Base-by-base conservation (phyloP, 2,888 invertebrate genomes). In the Argyresthia albistria region DNA sequence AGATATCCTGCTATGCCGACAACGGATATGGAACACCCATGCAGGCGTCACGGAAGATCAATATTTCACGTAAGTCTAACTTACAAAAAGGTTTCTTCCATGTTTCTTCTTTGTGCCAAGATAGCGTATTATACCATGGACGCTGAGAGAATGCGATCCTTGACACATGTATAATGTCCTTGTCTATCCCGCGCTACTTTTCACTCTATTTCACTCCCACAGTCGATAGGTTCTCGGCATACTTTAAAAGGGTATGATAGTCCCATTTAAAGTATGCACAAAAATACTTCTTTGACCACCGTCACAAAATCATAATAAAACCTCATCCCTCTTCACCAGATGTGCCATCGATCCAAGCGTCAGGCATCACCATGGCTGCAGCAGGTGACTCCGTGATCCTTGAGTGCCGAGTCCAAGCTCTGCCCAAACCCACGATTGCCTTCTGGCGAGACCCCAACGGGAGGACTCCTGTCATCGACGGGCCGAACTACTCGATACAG, bases 1-100 rank as follows among this genome's bases (percentile, higher is more conserved):
- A 94, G 72, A 93, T 96, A 57, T 93, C 95, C 0, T 96, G 96
- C 73, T 95, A 95, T 76, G 95, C 95, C 0, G 95, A 95, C 80
- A 96, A 96, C 67, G 95, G 95, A 1, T 95, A 94, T 66, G 95
- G 95, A 0, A 93, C 94, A 0, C 95, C 95, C 1, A 95, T 95
- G 93, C 95, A 95, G 73, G 93, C 95, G 0, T 93, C 94, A 0
- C 89, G 93, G 59, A 92, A 92, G 70, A 93, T 96, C 55, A 92
- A 91, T 55, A 95, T 96, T 52, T 94, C 93, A 65, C 93, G 95
- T 95, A 77, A 91, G 94, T 89, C 10, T 60, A 93, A 46, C 3
- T 14, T 16, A 25, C 25, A 25, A 25, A 25, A 25, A 25, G 25
- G n/a, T n/a, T n/a, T n/a, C n/a, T n/a, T n/a, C n/a, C n/a, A n/a